A percentile compares a stretch with the other conserved stretches of the same genome.
Conservation (phyloP, 2,113 vertebrate genomes). For the Microcebus lehilahytsara region DNA sequence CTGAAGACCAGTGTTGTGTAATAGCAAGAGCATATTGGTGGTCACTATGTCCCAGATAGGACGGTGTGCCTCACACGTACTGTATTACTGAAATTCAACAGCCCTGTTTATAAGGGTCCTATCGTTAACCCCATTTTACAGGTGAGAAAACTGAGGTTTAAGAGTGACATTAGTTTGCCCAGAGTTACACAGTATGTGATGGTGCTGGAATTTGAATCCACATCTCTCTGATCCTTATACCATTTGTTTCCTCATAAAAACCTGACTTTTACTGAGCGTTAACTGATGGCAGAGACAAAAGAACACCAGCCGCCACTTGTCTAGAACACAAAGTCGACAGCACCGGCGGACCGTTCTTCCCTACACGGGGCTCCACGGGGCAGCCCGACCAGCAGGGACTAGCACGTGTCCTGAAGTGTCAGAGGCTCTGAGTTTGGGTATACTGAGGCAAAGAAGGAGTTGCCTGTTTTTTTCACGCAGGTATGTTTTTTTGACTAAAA, state of each 20-base stretch:
- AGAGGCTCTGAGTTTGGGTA: too few relatives aligned
- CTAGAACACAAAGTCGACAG: neutral
- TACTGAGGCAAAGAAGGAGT: neutral
- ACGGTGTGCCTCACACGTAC: neutral
- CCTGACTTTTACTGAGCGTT: neutral
- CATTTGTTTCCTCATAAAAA: neutral
- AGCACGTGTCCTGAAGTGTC: neutral
- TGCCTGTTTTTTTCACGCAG: neutral
- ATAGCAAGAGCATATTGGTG: neutral
- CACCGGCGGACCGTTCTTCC: neutral
- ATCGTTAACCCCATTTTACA: neutral
- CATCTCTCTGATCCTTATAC: neutral
- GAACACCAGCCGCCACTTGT: neutral
- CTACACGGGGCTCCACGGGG: neutral
- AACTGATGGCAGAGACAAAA: neutral
- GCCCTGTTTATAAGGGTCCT: neutral
- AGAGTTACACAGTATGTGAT: neutral
- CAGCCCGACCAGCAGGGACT: neutral
- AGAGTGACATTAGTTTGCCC: neutral
- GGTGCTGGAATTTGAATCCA: neutral
- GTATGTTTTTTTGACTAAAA: neutral
- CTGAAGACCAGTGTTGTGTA: neutral
- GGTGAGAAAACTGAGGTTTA: neutral
- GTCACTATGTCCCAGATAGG: neutral
- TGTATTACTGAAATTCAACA: neutral